Base-by-base conservation (phyloP, 2,797 vertebrate genomes). In the Anas acuta region DNA sequence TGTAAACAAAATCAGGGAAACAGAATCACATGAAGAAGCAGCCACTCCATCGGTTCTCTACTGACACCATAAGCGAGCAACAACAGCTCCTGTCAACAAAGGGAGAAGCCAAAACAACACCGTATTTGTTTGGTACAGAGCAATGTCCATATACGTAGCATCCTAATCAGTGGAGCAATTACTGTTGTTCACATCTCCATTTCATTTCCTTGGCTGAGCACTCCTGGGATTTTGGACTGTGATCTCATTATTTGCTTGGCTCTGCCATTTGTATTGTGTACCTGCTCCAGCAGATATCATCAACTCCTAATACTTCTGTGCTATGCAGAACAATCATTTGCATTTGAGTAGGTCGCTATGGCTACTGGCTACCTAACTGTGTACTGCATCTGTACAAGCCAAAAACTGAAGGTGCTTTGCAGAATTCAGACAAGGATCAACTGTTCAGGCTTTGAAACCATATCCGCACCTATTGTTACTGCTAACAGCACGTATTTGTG, bases 281-380 rank as follows among this genome's bases (percentile, higher is more conserved):
- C 77, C 77, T 95, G 64, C 60, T 89, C 56, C 86, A 84, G 88
- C 23, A 92, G 87, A 79, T 92, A 93, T 19, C 89, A 91, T 91
- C 85, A 86, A 49, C 47, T 74, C 57, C 61, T 87, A 85, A 89
- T 90, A 79, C 85, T 87, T 76, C 76, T 47, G n/a, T 71, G 81
- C 80, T 83, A 74, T 71, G 84, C 81, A 93, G 83, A 95, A 80
- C n/a, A 91, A 96, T 82, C 1, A 95, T 96, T 84, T 92, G 83
- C 89, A 83, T 95, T 73, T 88, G 67, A 93, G 79, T 76, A 92
- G 90, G 90, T 96, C 92, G 62, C 91, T 96, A 77, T 96, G 94
- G 79, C 93, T 93, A 90, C 94, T 93, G 83, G 74, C 76, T 95
- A 90, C 85, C 80, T 91, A 85, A 89, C 58, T 79, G 65, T 56